Conservation (phyloP, 2,797 vertebrate species). For the Sebastes vulpes region DNA sequence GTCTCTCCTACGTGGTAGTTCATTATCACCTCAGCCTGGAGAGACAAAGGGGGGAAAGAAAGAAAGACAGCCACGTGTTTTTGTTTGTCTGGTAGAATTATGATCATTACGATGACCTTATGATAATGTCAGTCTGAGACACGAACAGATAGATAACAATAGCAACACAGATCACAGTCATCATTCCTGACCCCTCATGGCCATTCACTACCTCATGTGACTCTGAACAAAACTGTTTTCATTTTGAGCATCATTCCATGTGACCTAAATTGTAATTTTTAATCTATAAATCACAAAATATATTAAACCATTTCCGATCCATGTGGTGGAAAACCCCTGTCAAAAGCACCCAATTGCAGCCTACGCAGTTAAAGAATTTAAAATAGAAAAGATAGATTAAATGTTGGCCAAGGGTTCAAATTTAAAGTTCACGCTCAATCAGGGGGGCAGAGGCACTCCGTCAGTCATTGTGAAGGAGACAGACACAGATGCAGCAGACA, state of each 20-base stretch:
- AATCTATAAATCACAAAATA: neutral
- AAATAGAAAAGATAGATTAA: too few species aligned
- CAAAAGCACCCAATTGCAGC: too few species aligned
- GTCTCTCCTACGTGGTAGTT: constrained; percentile 98
- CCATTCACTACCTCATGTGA: neutral
- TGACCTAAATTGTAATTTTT: neutral
- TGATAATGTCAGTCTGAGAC: neutral
- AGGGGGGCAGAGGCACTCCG: too few species aligned
- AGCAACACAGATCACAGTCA: neutral
- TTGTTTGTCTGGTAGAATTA: neutral
- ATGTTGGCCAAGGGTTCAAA: too few species aligned
- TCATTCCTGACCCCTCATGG: neutral
- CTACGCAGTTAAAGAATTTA: too few species aligned
- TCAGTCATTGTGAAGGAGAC: too few species aligned
- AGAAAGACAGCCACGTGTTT: neutral
- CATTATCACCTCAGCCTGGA: constrained; percentile 95
- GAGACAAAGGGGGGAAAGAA: neutral
- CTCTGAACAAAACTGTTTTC: neutral
- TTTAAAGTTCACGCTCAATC: too few species aligned
- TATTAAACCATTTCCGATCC: too few species aligned
- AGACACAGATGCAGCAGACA: too few species aligned
- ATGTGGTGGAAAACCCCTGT: too few species aligned
- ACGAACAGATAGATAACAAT: neutral
- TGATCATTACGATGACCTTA: too few species aligned
- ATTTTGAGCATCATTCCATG: neutral